Conservation (phyloP, 2,888 invertebrate species). For the Zhuqinia jingwanae region DNA sequence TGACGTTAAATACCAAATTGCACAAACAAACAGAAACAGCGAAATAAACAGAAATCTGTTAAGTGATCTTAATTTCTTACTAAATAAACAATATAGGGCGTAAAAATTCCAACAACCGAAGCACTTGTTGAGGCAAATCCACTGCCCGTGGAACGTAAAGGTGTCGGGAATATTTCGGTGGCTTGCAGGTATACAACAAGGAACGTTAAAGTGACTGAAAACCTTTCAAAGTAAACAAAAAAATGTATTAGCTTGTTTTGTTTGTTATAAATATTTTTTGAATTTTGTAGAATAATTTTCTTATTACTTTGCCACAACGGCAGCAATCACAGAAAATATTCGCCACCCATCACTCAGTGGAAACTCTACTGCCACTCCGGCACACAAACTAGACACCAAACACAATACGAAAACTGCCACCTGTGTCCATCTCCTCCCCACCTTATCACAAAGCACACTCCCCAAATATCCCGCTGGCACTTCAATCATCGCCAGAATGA, state of each 20-base stretch:
- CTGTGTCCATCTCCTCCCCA: slow-evolving; percentile 82
- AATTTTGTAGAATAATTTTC: no score
- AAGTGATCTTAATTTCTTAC: slow-evolving; percentile 80
- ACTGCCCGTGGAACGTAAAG: slow-evolving; percentile 85
- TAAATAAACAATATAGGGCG: slow-evolving; percentile 85
- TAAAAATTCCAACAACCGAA: slow-evolving; percentile 83
- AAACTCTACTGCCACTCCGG: slow-evolving; percentile 66
- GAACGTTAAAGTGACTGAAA: slow-evolving; percentile 82
- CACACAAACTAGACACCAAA: slow-evolving; percentile 63
- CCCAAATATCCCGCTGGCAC: slow-evolving; percentile 74
- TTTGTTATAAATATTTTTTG: not conserved
- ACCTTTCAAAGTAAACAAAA: slow-evolving; percentile 81
- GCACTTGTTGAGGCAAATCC: slow-evolving; percentile 84
- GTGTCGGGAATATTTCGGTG: slow-evolving; percentile 86
- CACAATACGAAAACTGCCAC: slow-evolving; percentile 79
- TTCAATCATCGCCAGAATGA: slow-evolving; percentile 75
- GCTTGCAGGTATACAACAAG: slow-evolving; percentile 85
- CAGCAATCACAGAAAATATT: slow-evolving; percentile 60
- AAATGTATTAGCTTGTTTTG: slow-evolving; percentile 35
- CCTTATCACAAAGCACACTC: slow-evolving; percentile 83
- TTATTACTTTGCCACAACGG: slow-evolving; percentile 68
- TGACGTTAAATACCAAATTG: no score
- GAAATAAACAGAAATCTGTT: no score
- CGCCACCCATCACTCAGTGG: slow-evolving; percentile 18
- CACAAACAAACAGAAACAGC: no score